Percentiles rank a stretch among this genome's conserved stretches.
These are phyloP conservation scores for Gila robusta DNA, from an alignment of 2,797 vertebrate species.

Conservation along the genomic window DNA sequence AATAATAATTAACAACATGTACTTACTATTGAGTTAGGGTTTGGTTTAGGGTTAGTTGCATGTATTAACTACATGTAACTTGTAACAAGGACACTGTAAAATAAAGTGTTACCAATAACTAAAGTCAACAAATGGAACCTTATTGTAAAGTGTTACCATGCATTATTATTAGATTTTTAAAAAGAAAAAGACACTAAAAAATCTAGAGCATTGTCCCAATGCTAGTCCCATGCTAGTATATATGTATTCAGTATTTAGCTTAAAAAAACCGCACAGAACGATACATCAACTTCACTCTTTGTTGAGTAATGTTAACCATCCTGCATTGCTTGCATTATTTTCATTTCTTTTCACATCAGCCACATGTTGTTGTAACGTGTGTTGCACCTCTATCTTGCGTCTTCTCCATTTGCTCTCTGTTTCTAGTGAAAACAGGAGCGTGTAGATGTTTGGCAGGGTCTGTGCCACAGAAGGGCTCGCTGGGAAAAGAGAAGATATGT, in stretches of 20 bases:
- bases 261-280: not conserved
- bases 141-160: not conserved
- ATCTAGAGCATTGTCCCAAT: not conserved
- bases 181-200: not conserved
- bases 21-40: not conserved
- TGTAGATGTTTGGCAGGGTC: not conserved
- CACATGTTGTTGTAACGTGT: constrained; percentile 17
- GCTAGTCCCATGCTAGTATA: not conserved
- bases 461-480: not conserved
- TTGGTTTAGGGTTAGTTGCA: not conserved
- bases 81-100: not conserved
- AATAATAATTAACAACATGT: not conserved
- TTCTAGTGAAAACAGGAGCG: constrained; percentile 44
- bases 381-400: not conserved
- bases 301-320: not conserved
- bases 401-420: constrained; percentile 23
- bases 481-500: not conserved
- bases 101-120: not conserved
- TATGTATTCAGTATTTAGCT: not conserved
- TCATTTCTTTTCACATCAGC: constrained; percentile 11
- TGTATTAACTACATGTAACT: not conserved
- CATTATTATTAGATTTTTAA: not conserved
- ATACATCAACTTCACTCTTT: not conserved
- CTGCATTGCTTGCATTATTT: not conserved
- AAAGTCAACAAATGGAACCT: not conserved